A percentile compares a stretch with the other conserved stretches of the same genome.
Evolutionary conservation across 37 sponge, comb jelly and placozoan genomes (phyloP).

Genomic region (Aplysina aerophoba): DNA sequence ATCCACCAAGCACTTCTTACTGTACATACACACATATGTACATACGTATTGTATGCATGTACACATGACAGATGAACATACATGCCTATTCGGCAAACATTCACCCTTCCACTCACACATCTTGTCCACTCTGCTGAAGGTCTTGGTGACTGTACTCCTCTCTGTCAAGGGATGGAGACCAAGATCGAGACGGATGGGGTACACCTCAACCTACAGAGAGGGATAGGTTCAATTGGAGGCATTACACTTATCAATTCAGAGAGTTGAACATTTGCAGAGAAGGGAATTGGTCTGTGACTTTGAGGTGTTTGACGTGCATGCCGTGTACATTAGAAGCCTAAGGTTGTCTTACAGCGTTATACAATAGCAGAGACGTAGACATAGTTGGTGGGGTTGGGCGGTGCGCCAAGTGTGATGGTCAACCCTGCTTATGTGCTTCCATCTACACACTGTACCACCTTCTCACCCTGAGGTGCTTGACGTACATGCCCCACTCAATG

Average conservation of each 20-base stretch:
- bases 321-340: no score
- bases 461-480: conserved; percentile 85
- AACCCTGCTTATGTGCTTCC: not conserved
- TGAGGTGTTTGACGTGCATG: no score
- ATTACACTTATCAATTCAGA: no score
- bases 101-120: conserved; percentile 48
- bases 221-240: not conserved
- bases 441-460: no score
- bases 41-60: not conserved
- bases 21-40: no score
- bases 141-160: conserved; percentile 35
- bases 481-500: conserved; percentile 50
- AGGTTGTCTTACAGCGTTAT: conserved; percentile 15
- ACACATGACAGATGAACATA: not conserved
- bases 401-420: not conserved
- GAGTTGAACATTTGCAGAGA: no score
- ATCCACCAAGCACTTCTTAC: no score
- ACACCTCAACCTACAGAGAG: conserved; percentile 68
- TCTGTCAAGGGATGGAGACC: conserved; percentile 54
- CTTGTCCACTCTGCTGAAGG: conserved; percentile 76
- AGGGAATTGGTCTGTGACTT: no score
- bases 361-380: not conserved
- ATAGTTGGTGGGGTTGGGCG: not conserved
- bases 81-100: not conserved
- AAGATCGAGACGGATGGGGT: conserved; percentile 74